Conservation (phyloP, 2,888 invertebrate genomes). For the Gisinianus flammeolus region DNA sequence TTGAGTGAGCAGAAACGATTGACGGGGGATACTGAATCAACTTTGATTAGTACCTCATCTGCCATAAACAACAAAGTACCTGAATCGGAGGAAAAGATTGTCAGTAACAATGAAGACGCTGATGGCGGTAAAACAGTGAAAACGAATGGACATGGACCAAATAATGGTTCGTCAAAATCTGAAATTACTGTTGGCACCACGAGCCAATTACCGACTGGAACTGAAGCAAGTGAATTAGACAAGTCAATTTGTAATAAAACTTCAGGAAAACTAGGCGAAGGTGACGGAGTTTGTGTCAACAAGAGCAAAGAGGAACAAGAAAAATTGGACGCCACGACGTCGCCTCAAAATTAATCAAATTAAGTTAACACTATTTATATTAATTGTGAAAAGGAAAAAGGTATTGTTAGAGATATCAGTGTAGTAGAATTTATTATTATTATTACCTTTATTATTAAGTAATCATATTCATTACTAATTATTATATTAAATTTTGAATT, state of each 20-base stretch:
- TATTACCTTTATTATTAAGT: no score
- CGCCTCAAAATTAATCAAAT: constrained; percentile 4
- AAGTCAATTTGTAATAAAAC: constrained; percentile 4
- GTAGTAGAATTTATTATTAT: no score
- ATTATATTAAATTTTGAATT: not conserved
- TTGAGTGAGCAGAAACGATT: not conserved
- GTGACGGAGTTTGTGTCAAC: not conserved
- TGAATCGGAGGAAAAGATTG: not conserved
- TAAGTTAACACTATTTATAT: not conserved
- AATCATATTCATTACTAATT: not conserved
- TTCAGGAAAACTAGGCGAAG: not conserved
- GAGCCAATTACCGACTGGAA: not conserved
- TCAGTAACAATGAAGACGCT: not conserved
- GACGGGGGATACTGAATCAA: not conserved
- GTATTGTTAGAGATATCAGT: no score
- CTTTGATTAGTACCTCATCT: not conserved
- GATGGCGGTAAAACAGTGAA: constrained; percentile 7
- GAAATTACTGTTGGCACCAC: not conserved
- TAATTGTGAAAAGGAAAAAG: not conserved
- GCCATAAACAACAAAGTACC: constrained; percentile 15
- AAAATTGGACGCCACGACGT: not conserved
- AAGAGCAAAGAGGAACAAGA: not conserved
- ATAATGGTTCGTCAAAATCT: not conserved
- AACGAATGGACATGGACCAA: constrained; percentile 16
- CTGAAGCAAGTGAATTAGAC: not conserved